Percentiles rank a stretch among this genome's conserved stretches.
phyloP scores from a whole-genome alignment of 2,113 vertebrate genomes.

The Oreotrochilus melanogaster region DNA sequence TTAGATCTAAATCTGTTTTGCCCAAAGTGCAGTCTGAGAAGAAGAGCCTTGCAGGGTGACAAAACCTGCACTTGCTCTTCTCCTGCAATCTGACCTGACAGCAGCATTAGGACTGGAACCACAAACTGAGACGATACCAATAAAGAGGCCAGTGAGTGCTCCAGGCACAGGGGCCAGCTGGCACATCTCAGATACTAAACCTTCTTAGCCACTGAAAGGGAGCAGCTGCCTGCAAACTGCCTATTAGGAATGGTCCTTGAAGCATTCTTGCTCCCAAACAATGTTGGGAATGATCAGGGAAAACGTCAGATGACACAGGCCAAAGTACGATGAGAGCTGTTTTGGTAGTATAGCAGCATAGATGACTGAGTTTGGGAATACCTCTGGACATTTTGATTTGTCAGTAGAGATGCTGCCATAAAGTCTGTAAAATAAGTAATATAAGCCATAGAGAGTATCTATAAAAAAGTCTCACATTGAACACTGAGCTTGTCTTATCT shows the following conservation, averaged over 20 bases:
- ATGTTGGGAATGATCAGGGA: not conserved
- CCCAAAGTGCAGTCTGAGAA: not conserved
- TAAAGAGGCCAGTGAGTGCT: not conserved
- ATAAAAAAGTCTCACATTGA: not conserved
- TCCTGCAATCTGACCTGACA: not conserved
- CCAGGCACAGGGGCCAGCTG: not conserved
- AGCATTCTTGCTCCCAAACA: not conserved
- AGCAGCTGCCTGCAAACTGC: not conserved
- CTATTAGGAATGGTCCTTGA: not conserved
- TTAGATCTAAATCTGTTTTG: not conserved
- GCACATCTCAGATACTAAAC: not conserved
- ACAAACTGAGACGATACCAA: not conserved
- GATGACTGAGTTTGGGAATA: not conserved
- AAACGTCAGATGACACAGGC: not conserved
- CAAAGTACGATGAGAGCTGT: not conserved
- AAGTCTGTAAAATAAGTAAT: not conserved
- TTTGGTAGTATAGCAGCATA: not conserved
- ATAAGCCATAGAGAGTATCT: not conserved
- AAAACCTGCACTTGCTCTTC: not conserved
- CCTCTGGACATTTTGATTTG: not conserved
- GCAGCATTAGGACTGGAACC: not conserved
- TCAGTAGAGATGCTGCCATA: not conserved
- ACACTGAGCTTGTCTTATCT: not conserved
- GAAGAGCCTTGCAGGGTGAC: not conserved
- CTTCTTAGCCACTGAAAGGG: accelerated